Evolutionary conservation across 2,797 vertebrate genomes (phyloP).

Genomic region (Lindbergichthys nudifrons): DNA sequence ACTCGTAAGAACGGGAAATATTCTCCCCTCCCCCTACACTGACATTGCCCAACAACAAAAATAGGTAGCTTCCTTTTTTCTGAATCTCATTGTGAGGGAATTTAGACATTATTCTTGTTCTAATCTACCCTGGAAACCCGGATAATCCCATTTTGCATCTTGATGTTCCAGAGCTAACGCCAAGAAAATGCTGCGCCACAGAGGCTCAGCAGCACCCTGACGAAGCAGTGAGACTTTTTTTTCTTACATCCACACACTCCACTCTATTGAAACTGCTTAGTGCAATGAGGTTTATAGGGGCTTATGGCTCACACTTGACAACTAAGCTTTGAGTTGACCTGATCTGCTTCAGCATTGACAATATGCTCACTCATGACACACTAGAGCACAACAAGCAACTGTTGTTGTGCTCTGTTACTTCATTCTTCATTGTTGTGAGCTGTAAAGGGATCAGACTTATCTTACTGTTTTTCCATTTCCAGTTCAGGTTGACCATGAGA

Average conservation of each 20-base stretch:
- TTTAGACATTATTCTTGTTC: slow-evolving; percentile 64
- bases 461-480: not conserved
- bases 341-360: slow-evolving; percentile 39
- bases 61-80: slow-evolving; percentile 25
- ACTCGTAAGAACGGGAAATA: not conserved
- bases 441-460: not conserved
- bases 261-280: slow-evolving; percentile 41
- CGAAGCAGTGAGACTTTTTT: slow-evolving; percentile 23
- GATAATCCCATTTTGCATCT: slow-evolving; percentile 70
- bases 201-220: slow-evolving; percentile 49
- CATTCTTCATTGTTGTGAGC: slow-evolving; percentile 2
- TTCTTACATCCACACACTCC: slow-evolving; percentile 35
- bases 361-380: slow-evolving; percentile 34
- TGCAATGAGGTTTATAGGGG: slow-evolving; percentile 34
- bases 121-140: slow-evolving; percentile 69
- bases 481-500: not conserved
- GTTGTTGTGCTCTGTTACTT: slow-evolving; percentile 10
- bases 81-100: slow-evolving; percentile 52
- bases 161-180: slow-evolving; percentile 56
- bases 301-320: slow-evolving; percentile 26
- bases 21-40: not conserved
- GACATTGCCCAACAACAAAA: slow-evolving; percentile 44
- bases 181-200: slow-evolving; percentile 51
- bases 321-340: slow-evolving; percentile 31
- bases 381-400: slow-evolving; percentile 23